Conservation (phyloP, 2,888 invertebrate genomes). For the Lingula anatina region DNA sequence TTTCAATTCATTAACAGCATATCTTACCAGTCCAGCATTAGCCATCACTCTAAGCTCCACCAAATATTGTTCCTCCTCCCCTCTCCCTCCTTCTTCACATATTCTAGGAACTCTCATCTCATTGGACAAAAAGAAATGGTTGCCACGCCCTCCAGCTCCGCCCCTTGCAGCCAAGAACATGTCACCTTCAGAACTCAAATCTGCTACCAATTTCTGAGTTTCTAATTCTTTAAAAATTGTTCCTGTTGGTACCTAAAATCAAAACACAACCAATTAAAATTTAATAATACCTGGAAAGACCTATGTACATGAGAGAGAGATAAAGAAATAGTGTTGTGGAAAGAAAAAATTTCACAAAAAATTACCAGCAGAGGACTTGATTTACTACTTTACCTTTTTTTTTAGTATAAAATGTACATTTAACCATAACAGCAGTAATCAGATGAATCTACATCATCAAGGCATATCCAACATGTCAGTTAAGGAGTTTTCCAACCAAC, state of each 20-base stretch:
- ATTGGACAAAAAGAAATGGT: conserved; percentile 81
- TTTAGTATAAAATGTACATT: no score
- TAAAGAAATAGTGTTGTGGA: not conserved
- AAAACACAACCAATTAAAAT: not conserved
- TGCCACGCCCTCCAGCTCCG: conserved; percentile 93
- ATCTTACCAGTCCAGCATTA: conserved; percentile 67
- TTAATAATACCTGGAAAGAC: not conserved
- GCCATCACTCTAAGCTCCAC: conserved; percentile 90
- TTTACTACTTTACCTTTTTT: no score
- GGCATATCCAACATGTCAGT: no score
- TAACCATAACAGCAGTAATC: no score
- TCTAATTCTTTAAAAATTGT: conserved; percentile 62
- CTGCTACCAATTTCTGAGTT: conserved; percentile 63
- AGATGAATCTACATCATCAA: no score
- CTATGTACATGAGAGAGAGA: not conserved
- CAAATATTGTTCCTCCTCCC: conserved; percentile 62
- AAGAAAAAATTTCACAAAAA: no score
- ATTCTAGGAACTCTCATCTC: conserved; percentile 73
- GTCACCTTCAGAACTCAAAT: conserved; percentile 63
- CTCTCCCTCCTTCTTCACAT: conserved; percentile 80
- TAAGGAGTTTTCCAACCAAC: no score
- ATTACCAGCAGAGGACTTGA: no score
- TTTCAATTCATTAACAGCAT: not conserved
- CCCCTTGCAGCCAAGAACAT: conserved; percentile 92
- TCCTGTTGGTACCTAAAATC: conserved; percentile 72